These are phyloP conservation scores for Catajapyx aquilonaris DNA, from an alignment of 1,140 invertebrate species.

Conservation along the genomic window DNA sequence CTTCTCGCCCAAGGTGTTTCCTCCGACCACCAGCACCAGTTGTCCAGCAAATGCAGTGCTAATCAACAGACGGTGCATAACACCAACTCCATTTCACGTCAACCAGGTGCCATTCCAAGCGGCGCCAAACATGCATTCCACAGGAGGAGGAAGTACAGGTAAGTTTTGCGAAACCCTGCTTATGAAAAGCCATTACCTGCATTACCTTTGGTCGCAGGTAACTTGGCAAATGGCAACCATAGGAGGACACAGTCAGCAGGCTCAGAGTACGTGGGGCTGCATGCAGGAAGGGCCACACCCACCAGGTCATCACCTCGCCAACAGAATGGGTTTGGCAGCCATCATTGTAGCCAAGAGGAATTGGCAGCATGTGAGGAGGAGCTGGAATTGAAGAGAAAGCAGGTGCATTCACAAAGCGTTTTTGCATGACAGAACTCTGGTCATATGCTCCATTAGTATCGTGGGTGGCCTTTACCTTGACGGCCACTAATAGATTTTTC, in stretches of 20 bases:
- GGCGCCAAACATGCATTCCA: slow-evolving; percentile 24
- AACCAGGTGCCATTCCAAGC: too few relatives aligned
- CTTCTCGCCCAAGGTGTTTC: too few relatives aligned
- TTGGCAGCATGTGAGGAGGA: slow-evolving; percentile 23
- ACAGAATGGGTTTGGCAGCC: neutral
- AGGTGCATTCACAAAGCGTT: slow-evolving; percentile 9
- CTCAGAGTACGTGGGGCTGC: neutral
- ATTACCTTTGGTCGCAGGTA: neutral
- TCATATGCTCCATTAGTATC: too few relatives aligned
- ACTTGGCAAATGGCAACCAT: slow-evolving; percentile 5
- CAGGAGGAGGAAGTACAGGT: slow-evolving; percentile 26
- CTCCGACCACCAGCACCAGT: too few relatives aligned
- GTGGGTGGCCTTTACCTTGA: too few relatives aligned
- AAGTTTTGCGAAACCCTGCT: slow-evolving; percentile 5
- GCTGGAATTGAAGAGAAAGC: slow-evolving; percentile 20
- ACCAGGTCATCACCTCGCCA: too few relatives aligned
- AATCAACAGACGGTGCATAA: too few relatives aligned
- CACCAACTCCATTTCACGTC: too few relatives aligned
- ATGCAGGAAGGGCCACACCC: neutral
- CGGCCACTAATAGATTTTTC: too few relatives aligned
- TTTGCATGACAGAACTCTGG: too few relatives aligned
- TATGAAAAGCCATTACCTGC: slow-evolving; percentile 1
- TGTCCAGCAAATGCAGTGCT: too few relatives aligned
- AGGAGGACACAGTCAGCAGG: slow-evolving; percentile 7
- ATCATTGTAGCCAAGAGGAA: slow-evolving; percentile 19